A percentile compares a stretch with the other conserved stretches of the same genome.
Evolutionary conservation across 1,140 invertebrate genomes (phyloP).

Genomic region (Drosophila grimshawi): DNA sequence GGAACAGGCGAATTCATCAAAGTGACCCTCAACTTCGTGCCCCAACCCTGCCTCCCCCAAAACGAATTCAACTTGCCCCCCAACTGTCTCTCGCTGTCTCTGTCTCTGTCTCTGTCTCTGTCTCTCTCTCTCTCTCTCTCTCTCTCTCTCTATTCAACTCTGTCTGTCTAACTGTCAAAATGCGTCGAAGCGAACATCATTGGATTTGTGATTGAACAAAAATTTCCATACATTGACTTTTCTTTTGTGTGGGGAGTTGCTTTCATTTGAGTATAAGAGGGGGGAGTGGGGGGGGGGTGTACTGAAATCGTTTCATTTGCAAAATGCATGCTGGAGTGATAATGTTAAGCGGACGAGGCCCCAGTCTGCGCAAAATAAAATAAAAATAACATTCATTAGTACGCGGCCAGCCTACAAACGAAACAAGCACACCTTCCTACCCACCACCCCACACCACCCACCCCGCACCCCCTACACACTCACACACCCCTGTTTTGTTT

Average conservation of each 20-base stretch:
- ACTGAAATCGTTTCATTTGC: conserved; percentile 59
- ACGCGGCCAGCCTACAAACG: conserved; percentile 9
- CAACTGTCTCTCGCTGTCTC: too few species aligned
- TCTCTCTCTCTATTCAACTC: too few species aligned
- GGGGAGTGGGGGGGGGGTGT: background rate
- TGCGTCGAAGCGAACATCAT: conserved; percentile 84
- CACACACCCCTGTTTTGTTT: background rate
- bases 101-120: too few species aligned
- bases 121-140: too few species aligned
- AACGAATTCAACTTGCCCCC: background rate
- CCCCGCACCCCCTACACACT: background rate
- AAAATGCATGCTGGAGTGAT: conserved; percentile 81
- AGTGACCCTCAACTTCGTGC: conserved; percentile 32
- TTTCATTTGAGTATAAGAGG: background rate
- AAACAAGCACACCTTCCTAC: too few species aligned
- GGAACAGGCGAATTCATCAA: conserved; percentile 72
- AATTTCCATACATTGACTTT: conserved; percentile 82
- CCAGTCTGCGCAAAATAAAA: conserved; percentile 1
- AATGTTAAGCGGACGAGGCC: conserved; percentile 53
- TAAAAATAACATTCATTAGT: conserved; percentile 68
- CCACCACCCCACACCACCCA: too few species aligned
- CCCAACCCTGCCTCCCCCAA: background rate
- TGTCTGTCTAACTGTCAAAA: conserved; percentile 79
- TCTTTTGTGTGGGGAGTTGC: background rate
- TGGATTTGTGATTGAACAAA: conserved; percentile 84